Percentiles rank a stretch among this genome's conserved stretches.
Conservation (phyloP, 2,113 vertebrate species). For the Chloroceryle aenea region DNA sequence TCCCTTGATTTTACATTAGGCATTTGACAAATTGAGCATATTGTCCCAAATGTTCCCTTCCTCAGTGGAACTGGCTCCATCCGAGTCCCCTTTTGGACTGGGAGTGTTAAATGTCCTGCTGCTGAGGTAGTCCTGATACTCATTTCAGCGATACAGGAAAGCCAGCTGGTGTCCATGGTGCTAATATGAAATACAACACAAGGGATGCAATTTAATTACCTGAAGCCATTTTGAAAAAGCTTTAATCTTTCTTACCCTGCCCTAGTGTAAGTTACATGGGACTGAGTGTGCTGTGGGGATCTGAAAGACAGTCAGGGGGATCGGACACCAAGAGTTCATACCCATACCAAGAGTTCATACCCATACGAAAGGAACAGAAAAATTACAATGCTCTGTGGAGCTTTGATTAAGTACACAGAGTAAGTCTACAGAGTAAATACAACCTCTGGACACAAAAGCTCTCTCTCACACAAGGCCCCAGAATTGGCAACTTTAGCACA, state of each 20-base stretch:
- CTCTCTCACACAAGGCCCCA: slow-evolving; percentile 64
- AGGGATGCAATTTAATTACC: slow-evolving; percentile 22
- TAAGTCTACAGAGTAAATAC: slow-evolving; percentile 72
- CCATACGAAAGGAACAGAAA: slow-evolving; percentile 15
- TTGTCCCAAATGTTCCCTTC: neutral
- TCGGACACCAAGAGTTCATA: slow-evolving; percentile 48
- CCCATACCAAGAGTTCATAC: neutral
- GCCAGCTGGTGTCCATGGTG: slow-evolving; percentile 43
- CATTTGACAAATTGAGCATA: neutral
- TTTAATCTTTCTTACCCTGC: neutral
- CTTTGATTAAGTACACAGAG: slow-evolving; percentile 74
- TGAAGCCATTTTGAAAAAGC: slow-evolving; percentile 29
- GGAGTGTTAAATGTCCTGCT: neutral
- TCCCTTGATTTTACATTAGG: neutral
- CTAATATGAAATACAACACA: slow-evolving; percentile 9
- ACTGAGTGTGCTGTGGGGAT: slow-evolving; percentile 24
- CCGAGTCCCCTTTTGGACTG: neutral
- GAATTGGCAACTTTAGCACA: slow-evolving; percentile 72
- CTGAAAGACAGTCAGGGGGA: slow-evolving; percentile 9
- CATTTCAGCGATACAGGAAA: neutral
- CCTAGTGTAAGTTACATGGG: slow-evolving; percentile 7
- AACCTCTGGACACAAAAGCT: slow-evolving; percentile 70
- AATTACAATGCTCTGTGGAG: slow-evolving; percentile 56
- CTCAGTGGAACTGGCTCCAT: neutral
- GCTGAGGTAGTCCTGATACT: neutral